These are phyloP conservation scores for Camponotus fellah DNA, from an alignment of 2,888 invertebrate species.

Conservation along the genomic window DNA sequence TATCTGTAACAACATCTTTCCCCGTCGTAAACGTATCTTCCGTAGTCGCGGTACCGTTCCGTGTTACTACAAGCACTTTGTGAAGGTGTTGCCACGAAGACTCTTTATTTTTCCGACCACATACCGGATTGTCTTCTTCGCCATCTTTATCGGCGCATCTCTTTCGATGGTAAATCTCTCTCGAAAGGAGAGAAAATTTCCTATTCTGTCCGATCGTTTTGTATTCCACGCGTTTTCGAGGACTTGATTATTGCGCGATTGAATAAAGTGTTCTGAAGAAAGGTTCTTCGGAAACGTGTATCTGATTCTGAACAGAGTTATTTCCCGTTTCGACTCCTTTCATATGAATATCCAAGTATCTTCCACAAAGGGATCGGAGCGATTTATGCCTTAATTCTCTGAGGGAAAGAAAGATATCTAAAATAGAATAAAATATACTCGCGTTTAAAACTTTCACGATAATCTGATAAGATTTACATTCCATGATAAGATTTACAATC, in stretches of 20 bases:
- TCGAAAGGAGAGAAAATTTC: slow-evolving; percentile 19
- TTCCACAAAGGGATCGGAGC: neutral
- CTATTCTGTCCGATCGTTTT: slow-evolving; percentile 59
- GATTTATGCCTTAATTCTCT: slow-evolving; percentile 39
- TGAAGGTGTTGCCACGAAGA: slow-evolving; percentile 65
- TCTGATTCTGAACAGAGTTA: slow-evolving; percentile 58
- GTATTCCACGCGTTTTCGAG: slow-evolving; percentile 65
- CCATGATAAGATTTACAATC: neutral
- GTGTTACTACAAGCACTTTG: slow-evolving; percentile 55
- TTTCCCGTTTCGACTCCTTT: slow-evolving; percentile 57
- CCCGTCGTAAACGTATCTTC: slow-evolving; percentile 54
- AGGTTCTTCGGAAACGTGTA: slow-evolving; percentile 56
- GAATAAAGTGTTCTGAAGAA: slow-evolving; percentile 43
- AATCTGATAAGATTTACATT: neutral
- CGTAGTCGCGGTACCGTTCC: slow-evolving; percentile 50
- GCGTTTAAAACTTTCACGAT: neutral
- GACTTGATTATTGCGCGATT: slow-evolving; percentile 53
- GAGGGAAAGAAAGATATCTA: neutral
- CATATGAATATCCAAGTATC: slow-evolving; percentile 45
- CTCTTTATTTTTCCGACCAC: slow-evolving; percentile 56
- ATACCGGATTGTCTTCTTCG: slow-evolving; percentile 47
- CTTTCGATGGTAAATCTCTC: slow-evolving; percentile 28
- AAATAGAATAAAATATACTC: neutral
- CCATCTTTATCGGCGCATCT: slow-evolving; percentile 71
- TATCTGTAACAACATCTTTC: slow-evolving; percentile 72